Conservation (phyloP, 2,113 vertebrate genomes). For the Empidonax alnorum region DNA sequence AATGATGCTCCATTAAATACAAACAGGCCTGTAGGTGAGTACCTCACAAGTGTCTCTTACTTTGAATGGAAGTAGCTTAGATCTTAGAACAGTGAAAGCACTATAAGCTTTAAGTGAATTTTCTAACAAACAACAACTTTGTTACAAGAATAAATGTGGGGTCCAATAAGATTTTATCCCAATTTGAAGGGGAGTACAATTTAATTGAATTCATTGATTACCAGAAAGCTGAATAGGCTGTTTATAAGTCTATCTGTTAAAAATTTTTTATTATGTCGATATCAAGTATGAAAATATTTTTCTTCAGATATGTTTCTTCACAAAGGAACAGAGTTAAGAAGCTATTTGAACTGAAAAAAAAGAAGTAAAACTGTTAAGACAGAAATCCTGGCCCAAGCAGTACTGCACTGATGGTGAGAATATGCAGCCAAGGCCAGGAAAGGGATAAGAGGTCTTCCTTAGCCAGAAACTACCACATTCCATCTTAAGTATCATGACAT, state of each 20-base stretch:
- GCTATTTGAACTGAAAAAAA: neutral
- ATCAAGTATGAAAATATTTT: neutral
- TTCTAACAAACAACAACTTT: neutral
- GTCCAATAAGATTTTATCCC: neutral
- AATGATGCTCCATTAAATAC: neutral
- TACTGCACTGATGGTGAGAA: fast-evolving
- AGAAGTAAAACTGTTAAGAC: neutral
- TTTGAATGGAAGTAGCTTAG: neutral
- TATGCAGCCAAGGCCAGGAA: neutral
- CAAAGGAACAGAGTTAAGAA: neutral
- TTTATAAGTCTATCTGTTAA: neutral
- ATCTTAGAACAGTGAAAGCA: neutral
- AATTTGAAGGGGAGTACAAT: neutral
- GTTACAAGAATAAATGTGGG: neutral
- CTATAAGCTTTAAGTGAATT: neutral
- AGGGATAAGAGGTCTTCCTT: neutral
- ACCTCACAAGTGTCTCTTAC: neutral
- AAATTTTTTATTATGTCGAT: neutral
- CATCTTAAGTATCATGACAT: neutral
- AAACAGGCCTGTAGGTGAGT: neutral
- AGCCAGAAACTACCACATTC: neutral
- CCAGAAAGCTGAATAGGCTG: neutral
- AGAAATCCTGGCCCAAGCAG: neutral
- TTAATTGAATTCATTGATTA: neutral
- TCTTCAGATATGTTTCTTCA: neutral